Base-by-base conservation (phyloP, 1,140 invertebrate genomes). In the Leptinotarsa texana region DNA sequence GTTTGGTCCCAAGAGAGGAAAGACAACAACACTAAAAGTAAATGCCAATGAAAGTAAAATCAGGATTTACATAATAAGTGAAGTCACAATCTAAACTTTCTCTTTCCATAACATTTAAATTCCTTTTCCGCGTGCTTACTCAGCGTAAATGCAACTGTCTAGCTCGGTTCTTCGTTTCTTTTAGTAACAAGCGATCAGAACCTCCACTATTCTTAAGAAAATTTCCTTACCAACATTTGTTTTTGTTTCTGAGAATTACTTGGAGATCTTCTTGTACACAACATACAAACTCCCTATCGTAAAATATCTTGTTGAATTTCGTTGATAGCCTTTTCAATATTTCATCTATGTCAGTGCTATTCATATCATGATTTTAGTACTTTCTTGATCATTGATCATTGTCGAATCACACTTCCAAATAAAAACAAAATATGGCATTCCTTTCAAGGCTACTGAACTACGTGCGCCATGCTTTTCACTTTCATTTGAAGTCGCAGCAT, bases 1-100 rank as follows among this genome's bases (percentile, higher is more conserved):
- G 73, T 80, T 81, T 75, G 80, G 80, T 77, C 79, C 78, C 78
- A 82, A 77, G 57, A 68, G 63, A 70, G 82, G 80, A 76, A 83
- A 82, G 61, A 83, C 78, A 73, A 81, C 74, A 69, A 83, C 80
- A 77, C 82, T 83, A 79, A 81, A 83, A 83, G 81, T 80, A 82
- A 80, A 73, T 21, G 76, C 74, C 74, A 81, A 82, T 80, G 80
- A 82, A 83, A 83, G 80, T 82, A 82, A 81, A 81, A 82, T 78
- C 74, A 73, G 47, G 67, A 69, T 82, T 82, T 82, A 82, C 80
- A 82, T 82, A 82, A 82, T 74, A 76, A 48, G 70, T 78, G 77
- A 79, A 76, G 74, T 81, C 77, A 80, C 73, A 76, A 63, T 70
- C 63, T 69, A 65, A 78, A 79, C 78, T 81, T 80, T 81, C 76